Conservation (phyloP, 2,797 vertebrate genomes). For the Telmatherina bonti region DNA sequence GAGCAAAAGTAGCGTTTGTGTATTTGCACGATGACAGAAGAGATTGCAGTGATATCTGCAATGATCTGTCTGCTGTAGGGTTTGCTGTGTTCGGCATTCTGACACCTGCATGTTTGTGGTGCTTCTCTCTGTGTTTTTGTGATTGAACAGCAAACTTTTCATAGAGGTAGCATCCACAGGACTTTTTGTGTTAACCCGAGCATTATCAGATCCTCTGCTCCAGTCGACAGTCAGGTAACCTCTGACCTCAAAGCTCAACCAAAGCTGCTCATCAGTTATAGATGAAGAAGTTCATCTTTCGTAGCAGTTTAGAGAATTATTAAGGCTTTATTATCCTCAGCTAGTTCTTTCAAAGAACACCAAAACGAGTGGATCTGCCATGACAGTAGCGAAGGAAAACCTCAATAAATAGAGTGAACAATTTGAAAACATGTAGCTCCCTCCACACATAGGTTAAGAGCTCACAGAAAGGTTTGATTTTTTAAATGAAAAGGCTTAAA, state of each 20-base stretch:
- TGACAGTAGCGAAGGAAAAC: not conserved
- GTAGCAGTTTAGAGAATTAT: not conserved
- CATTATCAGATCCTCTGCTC: conserved; percentile 20
- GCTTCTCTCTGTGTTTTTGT: conserved; percentile 6
- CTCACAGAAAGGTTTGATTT: not conserved
- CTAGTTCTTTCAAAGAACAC: not conserved
- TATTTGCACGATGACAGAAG: conserved; percentile 22
- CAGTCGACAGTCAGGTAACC: conserved; percentile 17
- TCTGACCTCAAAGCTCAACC: conserved; percentile 22
- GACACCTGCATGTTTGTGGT: conserved; percentile 19
- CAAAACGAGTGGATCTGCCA: not conserved
- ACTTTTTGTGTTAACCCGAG: conserved; percentile 28
- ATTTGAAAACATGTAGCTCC: not conserved
- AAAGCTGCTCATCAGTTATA: not conserved
- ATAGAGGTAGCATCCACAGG: not conserved
- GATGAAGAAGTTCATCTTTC: not conserved
- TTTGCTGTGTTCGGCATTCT: conserved; percentile 15
- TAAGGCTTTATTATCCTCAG: not conserved
- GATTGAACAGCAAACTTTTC: not conserved
- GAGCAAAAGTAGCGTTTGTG: conserved; percentile 43
- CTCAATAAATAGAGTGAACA: not conserved
- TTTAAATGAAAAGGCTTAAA: not conserved
- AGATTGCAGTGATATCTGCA: conserved; percentile 11
- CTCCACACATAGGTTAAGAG: not conserved
- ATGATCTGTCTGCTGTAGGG: not conserved